Conservation (phyloP, 2,888 invertebrate genomes). For the Xanthorhoe spadicearia region DNA sequence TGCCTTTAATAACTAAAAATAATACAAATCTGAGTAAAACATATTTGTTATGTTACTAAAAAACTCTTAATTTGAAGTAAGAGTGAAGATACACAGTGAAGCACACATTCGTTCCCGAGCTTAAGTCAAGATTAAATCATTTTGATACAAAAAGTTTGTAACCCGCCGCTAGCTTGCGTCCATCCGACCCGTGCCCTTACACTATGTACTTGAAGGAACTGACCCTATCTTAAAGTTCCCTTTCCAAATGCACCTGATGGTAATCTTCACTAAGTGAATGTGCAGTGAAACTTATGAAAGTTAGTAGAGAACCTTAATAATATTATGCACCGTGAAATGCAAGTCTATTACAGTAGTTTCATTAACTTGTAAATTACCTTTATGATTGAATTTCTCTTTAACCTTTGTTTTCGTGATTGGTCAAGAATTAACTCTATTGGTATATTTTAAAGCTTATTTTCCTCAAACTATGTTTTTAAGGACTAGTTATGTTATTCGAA, state of each 20-base stretch:
- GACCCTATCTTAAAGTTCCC: constrained; percentile 72
- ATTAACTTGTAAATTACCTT: constrained; percentile 29
- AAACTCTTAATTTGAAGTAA: no score
- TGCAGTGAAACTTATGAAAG: constrained; percentile 73
- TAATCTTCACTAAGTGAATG: constrained; percentile 76
- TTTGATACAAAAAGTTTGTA: background rate
- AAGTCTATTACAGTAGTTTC: constrained; percentile 25
- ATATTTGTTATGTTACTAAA: no score
- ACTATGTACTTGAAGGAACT: constrained; percentile 58
- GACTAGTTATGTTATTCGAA: no score
- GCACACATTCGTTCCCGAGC: no score
- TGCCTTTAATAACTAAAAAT: no score
- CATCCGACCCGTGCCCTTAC: constrained; percentile 23
- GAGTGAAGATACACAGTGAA: no score
- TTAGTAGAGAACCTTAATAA: constrained; percentile 50
- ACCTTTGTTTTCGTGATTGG: background rate
- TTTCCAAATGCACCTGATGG: constrained; percentile 73
- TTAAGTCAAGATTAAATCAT: no score
- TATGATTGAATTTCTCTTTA: constrained; percentile 18
- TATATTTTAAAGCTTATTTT: no score
- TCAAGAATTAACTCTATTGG: background rate
- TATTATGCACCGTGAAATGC: constrained; percentile 52
- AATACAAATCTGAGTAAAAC: no score
- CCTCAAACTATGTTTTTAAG: no score
- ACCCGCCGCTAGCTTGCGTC: constrained; percentile 40